Evolutionary conservation across 37 sponge, comb jelly and placozoan genomes (phyloP).

Genomic region (Eunapius fragilis): DNA sequence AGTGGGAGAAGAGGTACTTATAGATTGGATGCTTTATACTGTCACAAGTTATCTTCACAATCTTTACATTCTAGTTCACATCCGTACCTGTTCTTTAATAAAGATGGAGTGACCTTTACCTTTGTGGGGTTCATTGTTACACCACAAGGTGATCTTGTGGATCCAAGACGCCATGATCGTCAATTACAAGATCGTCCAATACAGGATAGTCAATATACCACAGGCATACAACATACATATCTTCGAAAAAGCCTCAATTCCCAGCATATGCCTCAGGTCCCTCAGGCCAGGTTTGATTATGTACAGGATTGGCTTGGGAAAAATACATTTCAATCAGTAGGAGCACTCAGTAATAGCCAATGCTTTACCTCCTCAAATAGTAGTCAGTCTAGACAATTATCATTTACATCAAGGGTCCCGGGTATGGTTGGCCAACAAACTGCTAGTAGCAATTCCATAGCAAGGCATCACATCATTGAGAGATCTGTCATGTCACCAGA

Average conservation of each 20-base stretch:
- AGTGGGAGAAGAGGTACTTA: slow-evolving; percentile 72
- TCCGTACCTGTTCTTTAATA: slow-evolving; percentile 92
- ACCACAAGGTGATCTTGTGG: slow-evolving; percentile 44
- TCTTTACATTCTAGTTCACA: slow-evolving; percentile 47
- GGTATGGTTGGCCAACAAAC: neutral
- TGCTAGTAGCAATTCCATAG: neutral
- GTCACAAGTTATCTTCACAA: too few species aligned
- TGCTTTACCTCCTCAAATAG: too few species aligned
- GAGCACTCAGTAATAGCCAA: too few species aligned
- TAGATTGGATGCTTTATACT: too few species aligned
- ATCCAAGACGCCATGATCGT: slow-evolving; percentile 20
- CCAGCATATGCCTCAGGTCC: neutral
- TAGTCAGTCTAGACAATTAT: too few species aligned
- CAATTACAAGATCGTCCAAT: neutral
- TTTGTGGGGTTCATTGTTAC: slow-evolving; percentile 81
- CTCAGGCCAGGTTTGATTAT: neutral
- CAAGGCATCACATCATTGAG: slow-evolving; percentile 20
- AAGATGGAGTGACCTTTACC: slow-evolving; percentile 65
- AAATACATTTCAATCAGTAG: too few species aligned
- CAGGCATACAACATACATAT: neutral
- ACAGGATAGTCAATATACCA: neutral
- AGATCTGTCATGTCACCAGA: slow-evolving; percentile 37
- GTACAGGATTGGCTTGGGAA: neutral
- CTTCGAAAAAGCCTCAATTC: neutral
- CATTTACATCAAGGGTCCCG: neutral